A percentile compares a stretch with the other conserved stretches of the same genome.
Evolutionary conservation across 2,888 invertebrate genomes (phyloP).

Genomic region (Campoplex capitator): DNA sequence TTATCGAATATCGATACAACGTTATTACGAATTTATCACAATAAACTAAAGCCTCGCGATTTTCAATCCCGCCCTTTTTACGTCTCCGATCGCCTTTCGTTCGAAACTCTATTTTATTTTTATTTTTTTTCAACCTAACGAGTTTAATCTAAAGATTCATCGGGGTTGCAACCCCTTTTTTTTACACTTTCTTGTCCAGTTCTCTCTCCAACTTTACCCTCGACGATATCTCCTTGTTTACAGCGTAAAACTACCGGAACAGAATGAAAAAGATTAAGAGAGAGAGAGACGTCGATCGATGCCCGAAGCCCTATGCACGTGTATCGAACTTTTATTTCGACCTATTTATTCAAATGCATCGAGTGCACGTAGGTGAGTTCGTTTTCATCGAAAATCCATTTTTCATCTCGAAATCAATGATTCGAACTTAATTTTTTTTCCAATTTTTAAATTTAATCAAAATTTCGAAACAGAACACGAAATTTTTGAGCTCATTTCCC

Average conservation of each 20-base stretch:
- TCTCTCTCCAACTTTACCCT: not conserved
- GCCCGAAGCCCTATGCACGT: not conserved
- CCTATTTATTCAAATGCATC: not conserved
- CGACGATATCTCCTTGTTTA: not conserved
- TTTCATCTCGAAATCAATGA: not conserved
- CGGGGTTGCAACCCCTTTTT: conserved; percentile 1
- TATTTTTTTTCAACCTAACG: not conserved
- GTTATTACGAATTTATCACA: conserved; percentile 3
- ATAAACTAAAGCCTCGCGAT: not conserved
- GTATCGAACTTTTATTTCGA: not conserved
- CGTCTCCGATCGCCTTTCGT: not conserved
- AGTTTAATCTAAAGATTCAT: not conserved
- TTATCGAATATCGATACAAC: conserved; percentile 9
- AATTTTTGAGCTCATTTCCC: not conserved
- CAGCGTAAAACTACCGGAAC: not conserved
- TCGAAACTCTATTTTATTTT: not conserved
- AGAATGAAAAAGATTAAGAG: conserved; percentile 9
- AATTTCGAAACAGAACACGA: not conserved
- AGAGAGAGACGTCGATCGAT: conserved; percentile 7
- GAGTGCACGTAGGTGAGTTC: not conserved
- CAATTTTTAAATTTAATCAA: not conserved
- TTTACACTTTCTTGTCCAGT: not conserved
- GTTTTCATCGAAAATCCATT: not conserved
- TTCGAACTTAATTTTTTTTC: too few species aligned
- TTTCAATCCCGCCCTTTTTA: not conserved